These are phyloP conservation scores for Coptodon rendalli DNA, from an alignment of 2,113 vertebrate species.

Conservation along the genomic window DNA sequence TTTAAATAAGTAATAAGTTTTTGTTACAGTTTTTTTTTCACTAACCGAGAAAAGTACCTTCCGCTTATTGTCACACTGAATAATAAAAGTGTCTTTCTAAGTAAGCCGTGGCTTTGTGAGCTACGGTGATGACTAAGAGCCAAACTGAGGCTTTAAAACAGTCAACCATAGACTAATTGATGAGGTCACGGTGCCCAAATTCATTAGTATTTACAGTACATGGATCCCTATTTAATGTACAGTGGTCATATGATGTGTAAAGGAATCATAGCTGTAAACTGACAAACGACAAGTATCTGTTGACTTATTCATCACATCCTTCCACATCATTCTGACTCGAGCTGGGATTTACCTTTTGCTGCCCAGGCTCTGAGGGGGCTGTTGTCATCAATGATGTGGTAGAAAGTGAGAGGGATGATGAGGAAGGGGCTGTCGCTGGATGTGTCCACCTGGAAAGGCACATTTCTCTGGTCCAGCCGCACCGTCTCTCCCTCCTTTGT, in stretches of 20 bases:
- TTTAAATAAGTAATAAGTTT: background rate
- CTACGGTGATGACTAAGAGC: background rate
- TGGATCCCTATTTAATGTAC: background rate
- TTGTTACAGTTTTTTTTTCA: background rate
- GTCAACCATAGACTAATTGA: background rate
- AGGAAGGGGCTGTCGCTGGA: conserved; percentile 95
- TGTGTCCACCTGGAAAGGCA: conserved; percentile 91
- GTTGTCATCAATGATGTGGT: conserved; percentile 86
- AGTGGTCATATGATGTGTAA: background rate
- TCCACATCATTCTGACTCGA: background rate
- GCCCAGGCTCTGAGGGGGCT: conserved; percentile 84
- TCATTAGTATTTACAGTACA: background rate
- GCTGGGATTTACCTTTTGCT: conserved; percentile 61
- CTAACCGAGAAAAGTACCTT: background rate
- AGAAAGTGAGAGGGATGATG: conserved; percentile 93
- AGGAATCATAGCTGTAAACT: background rate
- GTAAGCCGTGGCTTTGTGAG: background rate
- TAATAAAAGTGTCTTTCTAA: background rate
- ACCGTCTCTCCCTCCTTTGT: conserved; percentile 91
- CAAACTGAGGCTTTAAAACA: background rate
- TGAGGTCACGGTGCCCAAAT: background rate
- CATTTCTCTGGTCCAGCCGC: conserved; percentile 89
- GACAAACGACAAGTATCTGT: background rate
- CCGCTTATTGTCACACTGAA: background rate
- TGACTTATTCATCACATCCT: background rate